phyloP scores from a whole-genome alignment of 2,888 invertebrate species.

The Ochropleura plecta region DNA sequence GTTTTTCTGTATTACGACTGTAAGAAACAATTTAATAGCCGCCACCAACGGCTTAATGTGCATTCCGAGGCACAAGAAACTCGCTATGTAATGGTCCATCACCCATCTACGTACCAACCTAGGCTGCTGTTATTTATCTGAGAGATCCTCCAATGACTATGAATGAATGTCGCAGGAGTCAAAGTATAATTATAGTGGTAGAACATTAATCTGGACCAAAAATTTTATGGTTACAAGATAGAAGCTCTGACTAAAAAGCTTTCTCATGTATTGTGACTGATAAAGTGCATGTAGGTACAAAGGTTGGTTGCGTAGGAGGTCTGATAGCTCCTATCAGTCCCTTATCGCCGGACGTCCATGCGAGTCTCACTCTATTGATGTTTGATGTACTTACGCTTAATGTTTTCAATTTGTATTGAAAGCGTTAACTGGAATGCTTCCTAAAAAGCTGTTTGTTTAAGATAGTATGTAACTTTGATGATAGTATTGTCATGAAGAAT shows the following conservation, averaged over 20 bases:
- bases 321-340: slow-evolving; percentile 40
- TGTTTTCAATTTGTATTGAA: slow-evolving; percentile 5
- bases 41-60: too few species aligned
- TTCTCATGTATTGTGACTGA: neutral
- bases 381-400: neutral
- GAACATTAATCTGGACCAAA: neutral
- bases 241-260: neutral
- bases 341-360: slow-evolving; percentile 45
- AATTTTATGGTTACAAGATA: neutral
- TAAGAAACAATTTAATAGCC: too few species aligned
- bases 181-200: too few species aligned
- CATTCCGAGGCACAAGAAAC: too few species aligned
- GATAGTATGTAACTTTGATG: neutral
- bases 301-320: slow-evolving; percentile 40
- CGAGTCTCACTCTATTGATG: slow-evolving; percentile 1
- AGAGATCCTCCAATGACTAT: too few species aligned
- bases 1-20: too few species aligned
- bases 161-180: neutral
- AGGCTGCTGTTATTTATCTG: too few species aligned
- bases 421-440: neutral
- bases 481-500: neutral
- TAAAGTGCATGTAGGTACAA: slow-evolving; percentile 33
- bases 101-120: too few species aligned
- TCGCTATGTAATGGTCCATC: too few species aligned
- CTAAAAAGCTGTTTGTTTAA: neutral